Conservation (phyloP, 2,888 invertebrate species). For the Cotesia congregata region DNA sequence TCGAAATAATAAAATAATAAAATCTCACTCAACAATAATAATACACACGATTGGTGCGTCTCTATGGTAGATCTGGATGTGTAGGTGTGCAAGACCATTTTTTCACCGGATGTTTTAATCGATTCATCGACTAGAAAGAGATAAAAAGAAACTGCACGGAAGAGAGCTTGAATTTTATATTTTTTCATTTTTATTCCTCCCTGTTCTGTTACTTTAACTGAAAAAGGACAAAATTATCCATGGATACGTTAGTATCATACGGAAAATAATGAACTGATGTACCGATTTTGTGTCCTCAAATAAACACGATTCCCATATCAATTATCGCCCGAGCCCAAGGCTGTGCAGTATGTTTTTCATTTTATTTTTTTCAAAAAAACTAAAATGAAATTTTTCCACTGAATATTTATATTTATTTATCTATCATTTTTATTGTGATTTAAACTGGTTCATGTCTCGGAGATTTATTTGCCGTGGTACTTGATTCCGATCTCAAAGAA, state of each 20-base stretch:
- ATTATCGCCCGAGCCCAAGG: slow-evolving; percentile 41
- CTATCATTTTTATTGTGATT: slow-evolving; percentile 5
- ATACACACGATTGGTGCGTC: slow-evolving; percentile 26
- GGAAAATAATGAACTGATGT: slow-evolving; percentile 15
- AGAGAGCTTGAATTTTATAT: slow-evolving; percentile 9
- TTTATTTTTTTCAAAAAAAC: neutral
- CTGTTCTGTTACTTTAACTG: neutral
- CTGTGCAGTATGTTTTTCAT: neutral
- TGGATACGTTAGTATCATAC: neutral
- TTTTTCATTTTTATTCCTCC: slow-evolving; percentile 1
- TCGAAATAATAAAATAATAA: slow-evolving; percentile 44
- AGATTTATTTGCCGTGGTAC: slow-evolving; percentile 40
- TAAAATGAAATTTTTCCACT: neutral
- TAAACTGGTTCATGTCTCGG: slow-evolving; percentile 1
- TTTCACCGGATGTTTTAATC: slow-evolving; percentile 36
- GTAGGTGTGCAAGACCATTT: slow-evolving; percentile 8
- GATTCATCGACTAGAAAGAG: slow-evolving; percentile 37
- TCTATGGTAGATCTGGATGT: neutral
- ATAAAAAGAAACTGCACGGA: neutral
- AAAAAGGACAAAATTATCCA: slow-evolving; percentile 16
- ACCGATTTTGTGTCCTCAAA: slow-evolving; percentile 36
- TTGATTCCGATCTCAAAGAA: slow-evolving; percentile 58
- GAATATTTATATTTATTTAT: slow-evolving; percentile 17
- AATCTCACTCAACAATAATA: slow-evolving; percentile 40
- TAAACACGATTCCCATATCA: slow-evolving; percentile 36